These are phyloP conservation scores for Seira sanloemensis DNA, from an alignment of 2,888 invertebrate genomes.

Conservation along the genomic window DNA sequence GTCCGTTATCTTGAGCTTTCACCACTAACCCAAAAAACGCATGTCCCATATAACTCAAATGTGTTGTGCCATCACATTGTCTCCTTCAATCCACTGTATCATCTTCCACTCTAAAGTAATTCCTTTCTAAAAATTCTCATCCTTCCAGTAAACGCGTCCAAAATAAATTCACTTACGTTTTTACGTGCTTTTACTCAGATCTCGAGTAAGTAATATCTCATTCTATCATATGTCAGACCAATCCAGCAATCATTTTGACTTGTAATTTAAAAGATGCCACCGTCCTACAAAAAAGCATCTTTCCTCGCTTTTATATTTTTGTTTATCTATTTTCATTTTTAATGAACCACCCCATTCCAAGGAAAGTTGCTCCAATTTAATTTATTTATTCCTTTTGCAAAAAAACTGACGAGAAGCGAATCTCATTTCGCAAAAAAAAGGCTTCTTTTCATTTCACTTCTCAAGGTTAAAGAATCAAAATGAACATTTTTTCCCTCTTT, in stretches of 20 bases:
- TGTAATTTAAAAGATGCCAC: not conserved
- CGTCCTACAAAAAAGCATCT: not conserved
- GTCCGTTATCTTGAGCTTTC: not conserved
- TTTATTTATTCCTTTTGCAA: not conserved
- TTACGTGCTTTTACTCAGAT: too few relatives aligned
- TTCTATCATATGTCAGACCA: not conserved
- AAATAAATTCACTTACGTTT: not conserved
- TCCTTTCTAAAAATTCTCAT: not conserved
- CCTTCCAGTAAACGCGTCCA: not conserved
- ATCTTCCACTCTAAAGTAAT: not conserved
- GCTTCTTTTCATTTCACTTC: too few relatives aligned
- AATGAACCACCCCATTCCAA: not conserved
- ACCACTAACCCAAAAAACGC: not conserved
- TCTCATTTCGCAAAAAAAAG: not conserved
- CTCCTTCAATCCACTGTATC: not conserved
- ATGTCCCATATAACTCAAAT: not conserved
- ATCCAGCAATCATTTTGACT: not conserved
- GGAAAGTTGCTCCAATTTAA: not conserved
- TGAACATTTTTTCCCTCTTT: not conserved
- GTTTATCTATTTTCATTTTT: not conserved
- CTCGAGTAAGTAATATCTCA: too few relatives aligned
- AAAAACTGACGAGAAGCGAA: not conserved
- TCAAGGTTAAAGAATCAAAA: not conserved
- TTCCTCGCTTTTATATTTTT: not conserved
- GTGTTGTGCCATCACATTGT: too few relatives aligned